Evolutionary conservation across 2,113 vertebrate species (phyloP), one percentile per base, ranked within the genome.

Genomic region (Piliocolobus tephrosceles): DNA sequence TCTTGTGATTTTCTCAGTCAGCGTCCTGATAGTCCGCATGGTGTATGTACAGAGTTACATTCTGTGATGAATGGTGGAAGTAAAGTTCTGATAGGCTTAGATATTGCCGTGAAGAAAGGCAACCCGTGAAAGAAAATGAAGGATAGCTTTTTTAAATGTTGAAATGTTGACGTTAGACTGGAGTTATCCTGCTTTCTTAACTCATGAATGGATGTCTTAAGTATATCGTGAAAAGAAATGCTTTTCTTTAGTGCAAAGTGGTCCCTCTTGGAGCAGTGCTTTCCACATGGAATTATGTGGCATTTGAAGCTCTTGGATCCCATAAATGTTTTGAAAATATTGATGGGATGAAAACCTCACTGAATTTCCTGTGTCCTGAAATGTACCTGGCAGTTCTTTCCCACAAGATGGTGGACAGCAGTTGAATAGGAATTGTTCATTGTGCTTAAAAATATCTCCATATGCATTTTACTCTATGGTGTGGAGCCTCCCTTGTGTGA

Each of bases 91-190:
- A 4, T 40, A 25, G 72, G 27, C n/a, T 30, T 88, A 70, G 55
- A n/a, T 14, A 45, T 27, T 79, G 22, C 72, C 38, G 8, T 55
- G 64, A 80, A 43, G 68, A 91, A 79, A 89, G 84, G 22, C 20
- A 12, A n/a, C n/a, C 38, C 18, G 84, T 95, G 80, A 88, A 61
- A 58, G 89, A 95, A 76, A 97, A 70, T 84, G 64, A 57, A 38
- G 50, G 23, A 61, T 30, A 38, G 14, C 40, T 58, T 97, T 95
- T 91, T 76, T 43, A 85, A 81, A 38, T 70, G 27, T 76, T 80
- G 22, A 12, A 23, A 38, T 70, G 27, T 76, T 80, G 22, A 12
- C 11, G 9, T 73, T 92, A 79, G 64, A 83, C 4, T 92, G 3
- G 3, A 70, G n/a, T 96, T 92, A 30, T 25, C 16, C 43, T 1